Base-by-base conservation (phyloP, 2,888 invertebrate genomes). In the Zaprionus bogoriensis region DNA sequence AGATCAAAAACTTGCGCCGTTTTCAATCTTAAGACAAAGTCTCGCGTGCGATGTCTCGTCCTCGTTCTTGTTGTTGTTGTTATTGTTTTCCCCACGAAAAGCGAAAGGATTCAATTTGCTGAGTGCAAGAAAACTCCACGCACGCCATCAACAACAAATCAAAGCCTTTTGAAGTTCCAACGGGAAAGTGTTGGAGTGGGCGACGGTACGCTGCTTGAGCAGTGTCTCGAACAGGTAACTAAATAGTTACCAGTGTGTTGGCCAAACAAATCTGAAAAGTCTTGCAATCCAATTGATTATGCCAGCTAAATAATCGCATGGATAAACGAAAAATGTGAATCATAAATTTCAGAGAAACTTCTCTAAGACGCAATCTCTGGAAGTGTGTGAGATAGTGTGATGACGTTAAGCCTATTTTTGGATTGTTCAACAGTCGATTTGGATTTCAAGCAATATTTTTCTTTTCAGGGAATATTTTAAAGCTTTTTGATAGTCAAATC, bases 41-140 rank as follows among this genome's bases (percentile, higher is more conserved):
- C n/a, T n/a, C 30, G 64, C 63, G 58, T 65, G 47, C 32, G 17
- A 36, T 14, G 14, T 36, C 32, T 32, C 7, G 14, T n/a, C n/a
- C n/a, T n/a, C 12, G 23, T 23, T 25, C 22, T 7, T 4, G 44
- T 3, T 3, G 38, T 12, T 38, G 14, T 2, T 1, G 4, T 38
- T 39, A n/a, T 22, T 22, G 22, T 20, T n/a, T 39, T 10, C 14
- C 28, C 46, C 20, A 42, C 42, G 46, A 61, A 77, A 78, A 85
- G 71, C 47, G 77, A 86, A 82, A 79, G 82, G 82, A 82, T 82
- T 82, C 77, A 78, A 87, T 85, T 85, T 81, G 39, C 17, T 54
- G 53, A 50, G 42, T 55, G 53, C 39, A 62, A 60, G 19, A 10
- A 25, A 73, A 64, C 64, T 68, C 54, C 23, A 59, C 62, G 60